phyloP scores from a whole-genome alignment of 2,888 invertebrate species.

The Mimas tiliae region DNA sequence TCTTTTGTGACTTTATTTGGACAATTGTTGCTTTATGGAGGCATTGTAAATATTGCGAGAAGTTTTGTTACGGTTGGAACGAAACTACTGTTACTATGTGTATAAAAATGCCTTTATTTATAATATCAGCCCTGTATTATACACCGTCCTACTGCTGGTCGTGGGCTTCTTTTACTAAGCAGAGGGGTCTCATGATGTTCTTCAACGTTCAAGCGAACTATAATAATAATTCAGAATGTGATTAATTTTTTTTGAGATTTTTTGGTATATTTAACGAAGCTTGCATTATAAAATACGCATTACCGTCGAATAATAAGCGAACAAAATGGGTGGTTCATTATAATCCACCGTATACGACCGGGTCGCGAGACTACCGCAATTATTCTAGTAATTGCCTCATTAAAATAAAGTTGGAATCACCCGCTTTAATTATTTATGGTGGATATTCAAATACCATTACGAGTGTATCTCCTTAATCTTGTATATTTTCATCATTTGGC shows the following conservation, averaged over 20 bases:
- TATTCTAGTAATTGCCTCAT: slow-evolving; percentile 44
- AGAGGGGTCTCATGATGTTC: no score
- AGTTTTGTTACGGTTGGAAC: no score
- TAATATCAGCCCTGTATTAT: not conserved
- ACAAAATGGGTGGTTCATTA: slow-evolving; percentile 37
- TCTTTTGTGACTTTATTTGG: slow-evolving; percentile 17
- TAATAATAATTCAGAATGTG: no score
- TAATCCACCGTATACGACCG: slow-evolving; percentile 31
- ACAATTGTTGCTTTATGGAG: slow-evolving; percentile 3
- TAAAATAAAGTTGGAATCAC: slow-evolving; percentile 35
- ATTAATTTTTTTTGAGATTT: no score
- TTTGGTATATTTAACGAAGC: slow-evolving; percentile 12
- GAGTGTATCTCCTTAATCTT: slow-evolving; percentile 20
- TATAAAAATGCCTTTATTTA: no score
- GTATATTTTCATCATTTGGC: not conserved
- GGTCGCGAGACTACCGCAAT: slow-evolving; percentile 37
- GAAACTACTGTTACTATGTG: no score
- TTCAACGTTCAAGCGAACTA: no score
- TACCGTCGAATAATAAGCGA: slow-evolving; percentile 33
- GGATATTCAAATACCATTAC: slow-evolving; percentile 24
- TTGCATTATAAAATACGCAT: slow-evolving; percentile 34
- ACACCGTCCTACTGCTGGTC: no score
- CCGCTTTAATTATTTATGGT: slow-evolving; percentile 28
- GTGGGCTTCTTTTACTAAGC: no score
- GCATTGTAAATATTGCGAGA: not conserved